Evolutionary conservation across 2,797 vertebrate genomes (phyloP).

Genomic region (Leptodactylus fallax): DNA sequence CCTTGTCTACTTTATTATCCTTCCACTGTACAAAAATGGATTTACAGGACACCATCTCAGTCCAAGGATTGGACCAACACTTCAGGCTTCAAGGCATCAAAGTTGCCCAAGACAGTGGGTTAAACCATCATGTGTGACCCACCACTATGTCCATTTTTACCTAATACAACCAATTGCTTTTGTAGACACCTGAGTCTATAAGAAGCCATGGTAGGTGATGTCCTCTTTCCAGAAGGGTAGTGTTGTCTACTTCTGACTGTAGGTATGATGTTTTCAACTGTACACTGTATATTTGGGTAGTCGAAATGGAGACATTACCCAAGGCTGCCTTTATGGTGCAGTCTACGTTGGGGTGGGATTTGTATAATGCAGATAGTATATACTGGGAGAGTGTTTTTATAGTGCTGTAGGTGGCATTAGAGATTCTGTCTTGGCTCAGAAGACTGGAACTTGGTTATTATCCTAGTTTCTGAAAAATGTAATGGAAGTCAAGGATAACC

Average conservation of each 20-base stretch:
- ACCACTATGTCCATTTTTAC: not conserved
- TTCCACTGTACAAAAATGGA: not conserved
- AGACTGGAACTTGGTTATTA: not conserved
- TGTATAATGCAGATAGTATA: not conserved
- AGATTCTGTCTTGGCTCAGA: not conserved
- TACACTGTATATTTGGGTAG: constrained; percentile 10
- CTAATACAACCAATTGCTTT: not conserved
- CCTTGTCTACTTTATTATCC: not conserved
- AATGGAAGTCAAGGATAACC: not conserved
- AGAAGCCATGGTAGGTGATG: not conserved
- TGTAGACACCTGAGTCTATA: not conserved
- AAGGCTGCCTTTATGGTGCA: constrained; percentile 48
- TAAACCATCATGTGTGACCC: not conserved
- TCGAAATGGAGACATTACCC: not conserved
- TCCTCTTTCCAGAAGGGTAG: not conserved
- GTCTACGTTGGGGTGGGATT: constrained; percentile 1
- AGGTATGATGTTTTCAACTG: not conserved
- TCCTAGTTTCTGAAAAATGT: not conserved
- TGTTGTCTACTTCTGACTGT: not conserved
- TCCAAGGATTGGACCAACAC: not conserved
- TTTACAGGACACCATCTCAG: not conserved
- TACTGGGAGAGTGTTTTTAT: constrained; percentile 9
- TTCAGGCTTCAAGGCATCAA: not conserved
- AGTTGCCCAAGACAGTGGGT: not conserved
- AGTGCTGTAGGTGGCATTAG: not conserved